phyloP scores from a whole-genome alignment of 2,113 vertebrate genomes.

The Pelobates fuscus region DNA sequence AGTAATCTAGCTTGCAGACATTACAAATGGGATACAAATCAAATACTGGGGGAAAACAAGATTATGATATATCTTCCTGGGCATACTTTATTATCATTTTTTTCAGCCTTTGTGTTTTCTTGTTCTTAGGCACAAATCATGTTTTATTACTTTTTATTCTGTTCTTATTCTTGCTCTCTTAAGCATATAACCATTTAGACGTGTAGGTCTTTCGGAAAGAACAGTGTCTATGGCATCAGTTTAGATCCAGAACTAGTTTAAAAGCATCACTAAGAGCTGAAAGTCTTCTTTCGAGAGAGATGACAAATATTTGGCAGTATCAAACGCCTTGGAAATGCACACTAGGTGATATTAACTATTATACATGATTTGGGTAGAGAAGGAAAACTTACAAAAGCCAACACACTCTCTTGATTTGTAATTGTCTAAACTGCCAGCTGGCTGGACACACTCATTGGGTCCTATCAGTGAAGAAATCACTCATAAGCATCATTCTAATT shows the following conservation, averaged over 20 bases:
- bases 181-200: constrained; percentile 45
- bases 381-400: constrained; percentile 34
- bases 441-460: constrained; percentile 30
- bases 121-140: constrained; percentile 47
- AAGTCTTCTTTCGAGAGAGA: constrained; percentile 35
- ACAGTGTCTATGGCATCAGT: constrained; percentile 12
- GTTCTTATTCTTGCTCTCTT: constrained; percentile 21
- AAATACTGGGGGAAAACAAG: constrained; percentile 23
- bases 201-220: constrained; percentile 20
- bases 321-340: constrained; percentile 24
- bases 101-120: constrained; percentile 44
- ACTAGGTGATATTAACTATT: constrained; percentile 50
- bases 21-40: constrained; percentile 48
- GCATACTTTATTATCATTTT: constrained; percentile 46
- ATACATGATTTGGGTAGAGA: constrained; percentile 45
- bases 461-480: constrained; percentile 46
- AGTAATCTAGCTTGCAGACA: constrained; percentile 47
- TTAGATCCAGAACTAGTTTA: constrained; percentile 41
- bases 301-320: constrained; percentile 44
- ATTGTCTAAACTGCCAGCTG: constrained; percentile 42
- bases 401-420: constrained; percentile 49
- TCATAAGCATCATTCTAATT: constrained; percentile 45
- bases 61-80: constrained; percentile 42
- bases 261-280: constrained; percentile 30
- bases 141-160: constrained; percentile 40